A percentile compares a stretch with the other conserved stretches of the same genome.
Evolutionary conservation across 64 coral and sea anemone genomes (phyloP).

Genomic region (Stylophora pistillata): DNA sequence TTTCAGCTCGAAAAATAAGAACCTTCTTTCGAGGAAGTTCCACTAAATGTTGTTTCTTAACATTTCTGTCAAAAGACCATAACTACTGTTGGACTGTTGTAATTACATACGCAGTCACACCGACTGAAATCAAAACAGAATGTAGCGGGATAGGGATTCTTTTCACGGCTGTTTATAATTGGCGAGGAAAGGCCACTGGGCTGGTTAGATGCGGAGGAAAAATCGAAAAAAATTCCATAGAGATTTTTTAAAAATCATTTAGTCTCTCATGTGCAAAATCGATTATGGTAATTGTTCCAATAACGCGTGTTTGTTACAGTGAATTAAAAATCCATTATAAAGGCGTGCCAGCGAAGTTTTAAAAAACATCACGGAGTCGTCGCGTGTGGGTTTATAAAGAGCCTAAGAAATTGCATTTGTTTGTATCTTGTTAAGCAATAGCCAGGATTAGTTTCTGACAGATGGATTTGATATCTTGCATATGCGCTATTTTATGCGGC

Average conservation of each 20-base stretch:
- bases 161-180: conserved; percentile 12
- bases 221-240: background rate
- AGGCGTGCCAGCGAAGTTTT: conserved; percentile 46
- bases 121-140: background rate
- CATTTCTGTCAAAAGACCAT: conserved; percentile 12
- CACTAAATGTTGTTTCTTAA: background rate
- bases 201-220: background rate
- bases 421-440: background rate
- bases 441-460: background rate
- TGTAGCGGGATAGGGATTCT: background rate
- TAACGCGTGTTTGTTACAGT: conserved; percentile 19
- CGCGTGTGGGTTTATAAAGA: background rate
- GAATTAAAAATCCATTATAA: conserved; percentile 46
- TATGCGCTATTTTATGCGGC: background rate
- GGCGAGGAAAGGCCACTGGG: background rate
- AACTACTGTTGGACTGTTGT: conserved; percentile 10
- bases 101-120: conserved; percentile 5
- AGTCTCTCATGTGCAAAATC: background rate
- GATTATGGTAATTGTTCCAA: conserved; percentile 30
- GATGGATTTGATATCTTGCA: background rate
- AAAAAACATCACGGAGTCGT: conserved; percentile 10
- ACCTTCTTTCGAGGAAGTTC: background rate
- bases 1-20: background rate
- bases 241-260: background rate
- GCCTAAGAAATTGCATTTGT: background rate